Conservation (phyloP, 1,140 invertebrate genomes). For the Pseudomyrmex dendroicus region DNA sequence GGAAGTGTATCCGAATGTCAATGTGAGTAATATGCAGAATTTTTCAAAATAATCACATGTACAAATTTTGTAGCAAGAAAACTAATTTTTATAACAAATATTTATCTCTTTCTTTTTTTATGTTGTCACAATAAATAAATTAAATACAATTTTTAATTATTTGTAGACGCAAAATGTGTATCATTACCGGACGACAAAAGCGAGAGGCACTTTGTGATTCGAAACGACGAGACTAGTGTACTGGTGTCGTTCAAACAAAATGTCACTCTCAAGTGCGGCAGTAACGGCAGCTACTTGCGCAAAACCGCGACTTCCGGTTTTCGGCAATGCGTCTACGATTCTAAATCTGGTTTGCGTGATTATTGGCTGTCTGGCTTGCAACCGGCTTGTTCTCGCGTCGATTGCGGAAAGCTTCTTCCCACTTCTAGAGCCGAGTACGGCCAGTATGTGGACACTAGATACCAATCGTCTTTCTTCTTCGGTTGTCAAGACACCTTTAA, state of each 20-base stretch:
- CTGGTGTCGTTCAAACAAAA: conserved; percentile 95
- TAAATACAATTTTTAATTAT: neutral
- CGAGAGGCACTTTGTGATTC: conserved; percentile 92
- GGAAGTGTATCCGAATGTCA: too few relatives aligned
- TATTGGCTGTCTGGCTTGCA: conserved; percentile 96
- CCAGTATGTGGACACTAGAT: conserved; percentile 94
- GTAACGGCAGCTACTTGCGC: conserved; percentile 90
- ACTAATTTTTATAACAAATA: conserved; percentile 15
- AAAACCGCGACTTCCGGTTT: conserved; percentile 93
- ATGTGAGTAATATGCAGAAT: conserved; percentile 86
- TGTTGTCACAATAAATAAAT: neutral
- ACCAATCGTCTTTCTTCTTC: conserved; percentile 97
- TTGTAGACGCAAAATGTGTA: conserved; percentile 93
- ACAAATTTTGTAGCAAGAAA: neutral
- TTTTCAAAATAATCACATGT: neutral
- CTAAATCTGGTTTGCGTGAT: conserved; percentile 93
- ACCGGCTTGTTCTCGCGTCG: conserved; percentile 94
- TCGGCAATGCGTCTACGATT: conserved; percentile 98
- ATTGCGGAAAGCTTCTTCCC: conserved; percentile 94
- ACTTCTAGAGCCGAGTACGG: conserved; percentile 97
- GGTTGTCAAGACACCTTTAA: conserved; percentile 98
- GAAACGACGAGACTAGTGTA: conserved; percentile 91
- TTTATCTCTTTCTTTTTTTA: neutral
- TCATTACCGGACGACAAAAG: conserved; percentile 95
- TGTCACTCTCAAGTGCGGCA: conserved; percentile 93